phyloP scores from a whole-genome alignment of 2,888 invertebrate genomes.

The Callinectes sapidus region DNA sequence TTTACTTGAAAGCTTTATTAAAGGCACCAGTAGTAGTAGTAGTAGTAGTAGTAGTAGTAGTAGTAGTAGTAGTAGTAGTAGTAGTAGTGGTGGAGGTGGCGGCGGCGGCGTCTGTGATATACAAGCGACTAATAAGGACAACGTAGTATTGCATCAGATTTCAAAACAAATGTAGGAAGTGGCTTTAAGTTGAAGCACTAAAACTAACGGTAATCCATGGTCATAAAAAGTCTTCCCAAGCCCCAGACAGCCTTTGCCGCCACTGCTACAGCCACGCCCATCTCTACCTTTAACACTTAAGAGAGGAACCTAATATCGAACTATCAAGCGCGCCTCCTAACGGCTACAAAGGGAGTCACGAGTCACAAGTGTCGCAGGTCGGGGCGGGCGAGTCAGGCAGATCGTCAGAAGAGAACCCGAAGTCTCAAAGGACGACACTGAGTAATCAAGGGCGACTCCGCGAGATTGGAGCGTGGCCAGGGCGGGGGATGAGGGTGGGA shows the following conservation, averaged over 20 bases:
- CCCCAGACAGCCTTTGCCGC: too few species aligned
- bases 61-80: conserved; percentile 1
- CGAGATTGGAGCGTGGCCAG: background rate
- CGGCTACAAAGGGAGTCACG: background rate
- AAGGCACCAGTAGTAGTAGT: background rate
- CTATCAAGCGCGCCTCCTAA: background rate
- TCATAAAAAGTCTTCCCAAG: too few species aligned
- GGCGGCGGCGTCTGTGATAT: background rate
- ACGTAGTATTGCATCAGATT: too few species aligned
- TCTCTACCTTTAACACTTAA: background rate
- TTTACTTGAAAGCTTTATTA: too few species aligned
- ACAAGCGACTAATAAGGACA: too few species aligned
- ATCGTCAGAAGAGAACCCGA: background rate
- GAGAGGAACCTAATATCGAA: background rate
- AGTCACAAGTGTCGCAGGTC: background rate
- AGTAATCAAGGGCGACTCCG: background rate
- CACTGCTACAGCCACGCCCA: background rate
- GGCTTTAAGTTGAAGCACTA: too few species aligned
- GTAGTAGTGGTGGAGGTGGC: background rate
- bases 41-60: conserved; percentile 15
- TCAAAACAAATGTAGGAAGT: too few species aligned
- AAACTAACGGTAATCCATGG: too few species aligned
- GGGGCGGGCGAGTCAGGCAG: background rate
- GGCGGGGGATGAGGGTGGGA: background rate
- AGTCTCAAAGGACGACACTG: background rate